Evolutionary conservation across 2,888 invertebrate species (phyloP).

Genomic region (Eutolmus rufibarbis): DNA sequence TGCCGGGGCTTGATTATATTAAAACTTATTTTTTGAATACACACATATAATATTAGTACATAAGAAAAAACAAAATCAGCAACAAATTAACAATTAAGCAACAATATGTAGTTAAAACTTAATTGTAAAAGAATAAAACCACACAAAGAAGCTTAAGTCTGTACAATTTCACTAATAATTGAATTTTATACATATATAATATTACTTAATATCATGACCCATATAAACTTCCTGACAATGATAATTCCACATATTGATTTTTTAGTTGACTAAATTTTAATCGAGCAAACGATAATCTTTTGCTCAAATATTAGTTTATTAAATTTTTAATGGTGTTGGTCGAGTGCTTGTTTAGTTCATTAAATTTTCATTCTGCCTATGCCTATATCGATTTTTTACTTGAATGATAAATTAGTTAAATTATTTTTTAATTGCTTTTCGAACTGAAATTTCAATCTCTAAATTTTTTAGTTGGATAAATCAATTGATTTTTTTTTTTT

Average conservation of each 20-base stretch:
- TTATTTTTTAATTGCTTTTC: not conserved
- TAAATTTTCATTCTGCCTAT: not conserved
- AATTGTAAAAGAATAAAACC: not conserved
- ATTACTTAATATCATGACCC: not conserved
- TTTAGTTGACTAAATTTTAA: not conserved
- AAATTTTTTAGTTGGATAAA: not conserved
- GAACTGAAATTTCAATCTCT: not conserved
- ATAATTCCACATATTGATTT: not conserved
- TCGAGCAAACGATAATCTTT: not conserved
- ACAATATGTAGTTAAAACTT: not conserved
- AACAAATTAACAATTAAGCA: not conserved
- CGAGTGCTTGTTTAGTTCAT: not conserved
- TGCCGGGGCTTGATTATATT: no score
- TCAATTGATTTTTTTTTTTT: not conserved
- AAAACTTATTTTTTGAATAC: no score
- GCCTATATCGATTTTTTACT: not conserved
- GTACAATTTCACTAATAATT: not conserved
- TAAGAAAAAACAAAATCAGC: no score
- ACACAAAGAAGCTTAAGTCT: no score
- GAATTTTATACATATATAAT: not conserved
- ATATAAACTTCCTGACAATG: not conserved
- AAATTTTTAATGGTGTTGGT: not conserved
- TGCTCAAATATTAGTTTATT: not conserved
- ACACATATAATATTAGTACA: no score
- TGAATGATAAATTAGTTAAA: not conserved